Evolutionary conservation across 2,113 vertebrate genomes (phyloP).

Genomic region (Gavialis gangeticus): DNA sequence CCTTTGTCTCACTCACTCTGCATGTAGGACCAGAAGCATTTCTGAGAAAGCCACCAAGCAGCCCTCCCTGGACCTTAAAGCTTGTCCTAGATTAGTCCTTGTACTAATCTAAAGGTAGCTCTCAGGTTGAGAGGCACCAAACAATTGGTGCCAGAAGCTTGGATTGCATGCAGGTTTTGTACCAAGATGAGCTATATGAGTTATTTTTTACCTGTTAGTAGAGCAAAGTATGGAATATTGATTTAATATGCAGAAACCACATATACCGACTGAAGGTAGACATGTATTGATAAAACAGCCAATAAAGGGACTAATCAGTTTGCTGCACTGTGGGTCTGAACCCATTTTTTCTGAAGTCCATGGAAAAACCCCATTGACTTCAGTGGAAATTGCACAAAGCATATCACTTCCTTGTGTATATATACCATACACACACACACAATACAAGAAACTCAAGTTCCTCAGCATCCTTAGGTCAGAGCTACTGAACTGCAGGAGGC

Average conservation of each 20-base stretch:
- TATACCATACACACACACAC: background rate
- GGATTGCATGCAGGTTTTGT: background rate
- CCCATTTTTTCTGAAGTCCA: background rate
- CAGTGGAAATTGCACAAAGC: background rate
- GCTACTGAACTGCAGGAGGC: background rate
- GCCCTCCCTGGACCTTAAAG: background rate
- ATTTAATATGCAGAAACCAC: background rate
- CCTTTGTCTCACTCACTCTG: background rate
- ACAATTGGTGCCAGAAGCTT: background rate
- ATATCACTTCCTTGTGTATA: background rate
- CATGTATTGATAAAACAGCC: background rate
- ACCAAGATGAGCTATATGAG: background rate
- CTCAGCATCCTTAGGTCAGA: background rate
- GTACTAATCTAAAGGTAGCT: background rate
- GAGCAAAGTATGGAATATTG: background rate
- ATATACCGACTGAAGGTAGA: background rate
- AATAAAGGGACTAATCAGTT: background rate
- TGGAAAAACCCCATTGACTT: background rate
- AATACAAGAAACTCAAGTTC: background rate
- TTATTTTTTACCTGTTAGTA: background rate
- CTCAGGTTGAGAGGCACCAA: background rate
- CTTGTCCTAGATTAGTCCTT: background rate
- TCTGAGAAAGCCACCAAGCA: background rate
- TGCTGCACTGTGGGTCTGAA: background rate
- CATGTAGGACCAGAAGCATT: background rate